Evolutionary conservation across 2,113 vertebrate genomes (phyloP).

Genomic region (Willisornis vidua): DNA sequence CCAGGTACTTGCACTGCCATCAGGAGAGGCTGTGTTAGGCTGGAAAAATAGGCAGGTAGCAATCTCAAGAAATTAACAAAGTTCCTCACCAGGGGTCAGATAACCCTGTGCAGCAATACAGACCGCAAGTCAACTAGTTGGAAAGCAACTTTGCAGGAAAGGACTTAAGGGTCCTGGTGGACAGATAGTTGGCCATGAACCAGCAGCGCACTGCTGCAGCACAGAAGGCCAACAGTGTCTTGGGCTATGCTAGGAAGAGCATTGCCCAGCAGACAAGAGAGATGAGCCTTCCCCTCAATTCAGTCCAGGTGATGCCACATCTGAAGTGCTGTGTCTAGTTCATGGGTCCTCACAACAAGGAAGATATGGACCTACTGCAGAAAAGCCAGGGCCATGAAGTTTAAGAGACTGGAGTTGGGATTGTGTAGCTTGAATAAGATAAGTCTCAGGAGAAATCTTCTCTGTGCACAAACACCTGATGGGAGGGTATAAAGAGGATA

Average conservation of each 20-base stretch:
- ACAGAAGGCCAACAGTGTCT: not conserved
- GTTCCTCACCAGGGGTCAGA: too few species aligned
- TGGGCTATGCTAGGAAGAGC: not conserved
- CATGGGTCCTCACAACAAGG: not conserved
- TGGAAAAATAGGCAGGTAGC: not conserved
- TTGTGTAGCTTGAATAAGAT: not conserved
- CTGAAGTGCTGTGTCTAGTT: not conserved
- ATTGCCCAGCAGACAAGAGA: not conserved
- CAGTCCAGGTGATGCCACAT: not conserved
- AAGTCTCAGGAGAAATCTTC: not conserved
- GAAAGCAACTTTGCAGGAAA: not conserved
- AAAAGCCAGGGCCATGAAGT: not conserved
- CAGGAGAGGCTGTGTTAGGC: not conserved
- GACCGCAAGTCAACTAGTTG: not conserved
- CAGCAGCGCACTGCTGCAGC: rapidly evolving
- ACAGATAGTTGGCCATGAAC: not conserved
- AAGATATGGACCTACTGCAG: not conserved
- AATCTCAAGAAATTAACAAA: not conserved
- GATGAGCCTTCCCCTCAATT: not conserved
- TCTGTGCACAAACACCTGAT: not conserved
- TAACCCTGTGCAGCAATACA: not conserved
- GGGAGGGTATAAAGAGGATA: not conserved
- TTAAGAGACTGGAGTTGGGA: not conserved
- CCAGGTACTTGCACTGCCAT: rapidly evolving
- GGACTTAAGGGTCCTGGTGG: not conserved